phyloP scores from a whole-genome alignment of 2,113 vertebrate genomes.

The Paralichthys olivaceus region DNA sequence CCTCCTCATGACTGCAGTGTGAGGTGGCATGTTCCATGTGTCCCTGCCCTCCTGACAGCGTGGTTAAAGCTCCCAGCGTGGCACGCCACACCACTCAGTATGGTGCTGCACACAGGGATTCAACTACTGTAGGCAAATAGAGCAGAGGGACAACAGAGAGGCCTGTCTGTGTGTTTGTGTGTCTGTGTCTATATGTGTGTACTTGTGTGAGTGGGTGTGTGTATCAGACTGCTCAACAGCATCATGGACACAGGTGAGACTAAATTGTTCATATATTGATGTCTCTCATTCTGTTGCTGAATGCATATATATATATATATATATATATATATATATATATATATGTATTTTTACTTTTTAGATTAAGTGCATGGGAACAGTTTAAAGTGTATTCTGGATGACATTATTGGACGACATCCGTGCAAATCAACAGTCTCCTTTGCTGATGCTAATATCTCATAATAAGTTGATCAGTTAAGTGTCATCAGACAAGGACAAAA shows the following conservation, averaged over 20 bases:
- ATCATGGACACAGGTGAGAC: conserved; percentile 84
- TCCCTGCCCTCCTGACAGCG: conserved; percentile 73
- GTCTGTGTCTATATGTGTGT: conserved; percentile 9
- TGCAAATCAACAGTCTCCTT: background rate
- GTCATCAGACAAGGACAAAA: background rate
- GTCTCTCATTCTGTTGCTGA: background rate
- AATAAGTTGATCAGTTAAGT: background rate
- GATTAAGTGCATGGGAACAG: background rate
- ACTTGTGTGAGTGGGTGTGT: conserved; percentile 5
- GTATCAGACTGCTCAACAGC: conserved; percentile 38
- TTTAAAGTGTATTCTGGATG: background rate
- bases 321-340: background rate
- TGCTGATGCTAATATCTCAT: background rate
- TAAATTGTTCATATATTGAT: conserved; percentile 13
- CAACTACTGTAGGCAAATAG: conserved; percentile 66
- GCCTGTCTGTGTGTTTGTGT: conserved; percentile 29
- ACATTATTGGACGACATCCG: background rate
- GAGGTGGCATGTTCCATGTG: conserved; percentile 64
- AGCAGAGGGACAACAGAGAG: conserved; percentile 56
- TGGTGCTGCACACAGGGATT: conserved; percentile 62
- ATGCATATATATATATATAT: background rate
- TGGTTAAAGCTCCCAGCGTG: conserved; percentile 66
- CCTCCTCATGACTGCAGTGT: conserved; percentile 64
- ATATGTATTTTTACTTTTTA: background rate
- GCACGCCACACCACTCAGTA: conserved; percentile 71